A percentile compares a stretch with the other conserved stretches of the same genome.
These are phyloP conservation scores for Neomicropteryx cornuta DNA, from an alignment of 1,140 invertebrate genomes.

Conservation along the genomic window DNA sequence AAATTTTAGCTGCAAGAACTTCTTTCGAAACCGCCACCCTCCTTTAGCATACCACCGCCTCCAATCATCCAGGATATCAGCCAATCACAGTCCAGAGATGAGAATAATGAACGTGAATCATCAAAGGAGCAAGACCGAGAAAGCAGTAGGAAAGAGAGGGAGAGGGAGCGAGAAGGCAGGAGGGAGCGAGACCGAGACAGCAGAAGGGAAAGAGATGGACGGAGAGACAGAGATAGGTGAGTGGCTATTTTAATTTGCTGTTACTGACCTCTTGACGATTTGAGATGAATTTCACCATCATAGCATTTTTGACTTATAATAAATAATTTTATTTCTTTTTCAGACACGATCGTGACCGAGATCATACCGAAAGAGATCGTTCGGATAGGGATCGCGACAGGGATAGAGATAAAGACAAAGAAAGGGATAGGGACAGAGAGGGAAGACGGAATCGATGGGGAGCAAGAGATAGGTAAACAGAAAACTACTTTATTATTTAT, in stretches of 20 bases:
- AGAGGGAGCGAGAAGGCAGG: constrained; percentile 9
- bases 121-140: constrained; percentile 14
- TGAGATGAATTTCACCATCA: too few relatives aligned
- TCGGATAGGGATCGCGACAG: constrained; percentile 9
- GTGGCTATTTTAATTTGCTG: constrained; percentile 2
- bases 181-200: constrained; percentile 3
- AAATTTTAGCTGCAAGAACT: constrained; percentile 26
- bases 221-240: constrained; percentile 10
- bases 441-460: constrained; percentile 8
- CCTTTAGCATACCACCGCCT: constrained; percentile 27
- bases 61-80: constrained; percentile 13
- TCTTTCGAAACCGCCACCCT: constrained; percentile 32
- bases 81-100: constrained; percentile 4
- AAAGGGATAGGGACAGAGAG: constrained; percentile 9
- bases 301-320: too few relatives aligned
- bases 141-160: constrained; percentile 12
- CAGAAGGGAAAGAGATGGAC: constrained; percentile 7
- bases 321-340: too few relatives aligned
- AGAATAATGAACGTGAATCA: constrained; percentile 21
- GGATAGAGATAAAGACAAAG: constrained; percentile 1
- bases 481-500: too few relatives aligned
- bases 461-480: constrained; percentile 17
- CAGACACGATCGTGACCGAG: too few relatives aligned
- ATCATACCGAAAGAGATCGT: constrained; percentile 16
- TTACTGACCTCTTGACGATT: not conserved